Evolutionary conservation across 2,113 vertebrate species (phyloP).

Genomic region (Equus przewalskii): DNA sequence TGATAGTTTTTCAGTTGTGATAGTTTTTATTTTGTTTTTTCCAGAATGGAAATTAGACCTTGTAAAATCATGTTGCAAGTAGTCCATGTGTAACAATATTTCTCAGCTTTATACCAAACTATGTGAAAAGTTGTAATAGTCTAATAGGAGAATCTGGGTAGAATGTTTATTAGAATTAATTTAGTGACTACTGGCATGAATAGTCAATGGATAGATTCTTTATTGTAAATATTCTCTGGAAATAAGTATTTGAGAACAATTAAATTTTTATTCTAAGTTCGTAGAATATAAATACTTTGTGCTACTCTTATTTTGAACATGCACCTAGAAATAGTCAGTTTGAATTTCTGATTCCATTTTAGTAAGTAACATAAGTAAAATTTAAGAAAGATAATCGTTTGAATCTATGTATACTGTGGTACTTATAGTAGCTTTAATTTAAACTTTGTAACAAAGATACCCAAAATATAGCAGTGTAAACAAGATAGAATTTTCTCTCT

Average conservation of each 20-base stretch:
- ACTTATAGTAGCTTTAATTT: neutral
- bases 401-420: neutral
- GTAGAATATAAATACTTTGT: neutral
- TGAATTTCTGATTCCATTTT: neutral
- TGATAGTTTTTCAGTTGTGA: neutral
- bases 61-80: neutral
- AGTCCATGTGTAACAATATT: neutral
- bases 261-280: neutral
- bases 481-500: neutral
- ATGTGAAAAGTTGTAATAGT: neutral
- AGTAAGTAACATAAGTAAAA: neutral
- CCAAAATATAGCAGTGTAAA: neutral
- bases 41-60: neutral
- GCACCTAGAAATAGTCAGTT: neutral
- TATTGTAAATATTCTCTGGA: neutral
- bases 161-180: neutral
- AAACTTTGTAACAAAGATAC: neutral
- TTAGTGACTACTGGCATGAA: neutral
- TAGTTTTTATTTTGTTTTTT: neutral
- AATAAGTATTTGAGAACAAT: neutral
- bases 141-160: neutral
- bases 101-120: neutral
- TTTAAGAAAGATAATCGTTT: slow-evolving; percentile 35
- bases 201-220: neutral
- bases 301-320: neutral